Evolutionary conservation across 1,140 invertebrate genomes (phyloP).

Genomic region (Lordiphosa collinella): DNA sequence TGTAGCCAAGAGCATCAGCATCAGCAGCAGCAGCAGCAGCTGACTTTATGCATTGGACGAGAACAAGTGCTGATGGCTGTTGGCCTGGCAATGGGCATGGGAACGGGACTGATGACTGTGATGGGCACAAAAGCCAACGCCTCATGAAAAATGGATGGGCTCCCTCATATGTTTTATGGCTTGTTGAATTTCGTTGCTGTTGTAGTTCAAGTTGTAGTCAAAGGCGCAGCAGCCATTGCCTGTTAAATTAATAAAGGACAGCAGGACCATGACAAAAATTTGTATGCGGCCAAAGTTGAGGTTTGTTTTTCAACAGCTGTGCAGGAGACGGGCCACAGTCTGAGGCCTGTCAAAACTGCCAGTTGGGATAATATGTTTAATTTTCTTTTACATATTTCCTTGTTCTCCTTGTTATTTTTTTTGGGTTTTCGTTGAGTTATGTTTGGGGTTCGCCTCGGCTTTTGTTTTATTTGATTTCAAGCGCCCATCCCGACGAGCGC

Average conservation of each 20-base stretch:
- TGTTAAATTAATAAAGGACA: constrained; percentile 76
- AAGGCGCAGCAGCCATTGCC: constrained; percentile 49
- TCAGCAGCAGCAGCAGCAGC: constrained; percentile 10
- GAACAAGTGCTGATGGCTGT: constrained; percentile 33
- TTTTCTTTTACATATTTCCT: constrained; percentile 53
- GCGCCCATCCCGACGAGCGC: constrained; percentile 18
- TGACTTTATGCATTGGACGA: constrained; percentile 28
- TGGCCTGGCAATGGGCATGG: constrained; percentile 12
- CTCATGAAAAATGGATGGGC: constrained; percentile 78
- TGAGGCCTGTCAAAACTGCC: constrained; percentile 25
- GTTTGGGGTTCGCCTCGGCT: constrained; percentile 14
- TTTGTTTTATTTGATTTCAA: constrained; percentile 61
- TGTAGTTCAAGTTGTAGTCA: constrained; percentile 74
- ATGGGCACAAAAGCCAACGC: constrained; percentile 78
- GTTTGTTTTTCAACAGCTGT: constrained; percentile 74
- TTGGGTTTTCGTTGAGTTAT: constrained; percentile 11
- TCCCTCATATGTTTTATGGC: constrained; percentile 78
- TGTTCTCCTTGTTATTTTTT: constrained; percentile 5
- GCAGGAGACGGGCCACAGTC: constrained; percentile 39
- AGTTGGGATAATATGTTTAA: constrained; percentile 62
- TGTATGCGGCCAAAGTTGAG: constrained; percentile 57
- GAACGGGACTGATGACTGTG: constrained; percentile 51
- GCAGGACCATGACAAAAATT: constrained; percentile 46
- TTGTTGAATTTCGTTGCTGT: constrained; percentile 65
- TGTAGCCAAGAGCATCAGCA: constrained; percentile 40